Evolutionary conservation across 2,113 vertebrate genomes (phyloP).

Genomic region (Eolophus roseicapilla): DNA sequence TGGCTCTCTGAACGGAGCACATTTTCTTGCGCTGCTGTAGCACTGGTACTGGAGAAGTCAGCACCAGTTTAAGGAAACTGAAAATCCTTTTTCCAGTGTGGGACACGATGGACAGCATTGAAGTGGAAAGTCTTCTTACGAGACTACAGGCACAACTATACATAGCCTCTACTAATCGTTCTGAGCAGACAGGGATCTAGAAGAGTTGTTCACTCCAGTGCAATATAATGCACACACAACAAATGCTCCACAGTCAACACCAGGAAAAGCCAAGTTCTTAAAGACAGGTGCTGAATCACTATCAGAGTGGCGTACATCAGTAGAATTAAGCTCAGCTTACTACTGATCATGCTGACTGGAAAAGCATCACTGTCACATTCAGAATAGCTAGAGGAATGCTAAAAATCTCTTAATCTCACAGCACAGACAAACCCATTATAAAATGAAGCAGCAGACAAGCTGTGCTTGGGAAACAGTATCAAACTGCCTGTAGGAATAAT

Average conservation of each 20-base stretch:
- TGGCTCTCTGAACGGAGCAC: background rate
- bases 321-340: background rate
- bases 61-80: background rate
- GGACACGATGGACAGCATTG: background rate
- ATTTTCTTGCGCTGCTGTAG: background rate
- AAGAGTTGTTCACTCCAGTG: background rate
- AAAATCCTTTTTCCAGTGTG: background rate
- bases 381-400: background rate
- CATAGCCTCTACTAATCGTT: background rate
- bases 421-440: background rate
- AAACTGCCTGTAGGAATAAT: background rate
- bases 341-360: background rate
- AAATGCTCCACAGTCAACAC: background rate
- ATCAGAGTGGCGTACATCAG: background rate
- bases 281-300: background rate
- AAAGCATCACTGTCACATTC: background rate
- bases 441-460: background rate
- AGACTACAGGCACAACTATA: background rate
- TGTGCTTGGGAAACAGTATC: background rate
- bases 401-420: background rate
- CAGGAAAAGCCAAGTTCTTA: background rate
- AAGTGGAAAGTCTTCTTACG: background rate
- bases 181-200: background rate
- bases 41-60: background rate
- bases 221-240: background rate